Evolutionary conservation across 2,888 invertebrate species (phyloP), one percentile per base, ranked within the genome.

Genomic region (Diadegma fenestrale): DNA sequence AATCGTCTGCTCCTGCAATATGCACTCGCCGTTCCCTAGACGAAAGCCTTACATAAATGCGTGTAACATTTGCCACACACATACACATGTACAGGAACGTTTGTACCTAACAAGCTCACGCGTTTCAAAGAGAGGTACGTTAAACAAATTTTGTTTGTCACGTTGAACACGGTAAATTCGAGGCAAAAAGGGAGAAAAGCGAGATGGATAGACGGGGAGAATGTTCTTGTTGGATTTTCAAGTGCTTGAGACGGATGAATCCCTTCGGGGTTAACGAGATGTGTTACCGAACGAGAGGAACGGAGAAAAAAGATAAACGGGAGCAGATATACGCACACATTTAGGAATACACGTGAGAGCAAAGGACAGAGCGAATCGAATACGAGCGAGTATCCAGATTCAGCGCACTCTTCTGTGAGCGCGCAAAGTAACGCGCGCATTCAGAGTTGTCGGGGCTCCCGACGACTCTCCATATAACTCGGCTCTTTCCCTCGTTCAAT

Each of bases 61-160:
- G 58, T 26, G 26, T 58, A 58, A 58, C 26, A 0, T 14, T 58
- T 26, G 26, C 12, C 26, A 14, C 12, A 26, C 58, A 26, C 12
- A 54, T 54, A 22, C 3, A 12, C 0, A 22, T 7, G 10, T 12
- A 54, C 51, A 37, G 37, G 37, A 37, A 37, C 0, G 37, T 19
- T 19, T 30, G 2, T 64, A 19, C 10, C n/a, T 63, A 41, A 72
- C 10, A 30, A n/a, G 19, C 41, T 72, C 43, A 17, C 41, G 22
- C 30, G 54, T 22, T 58, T 72, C 61, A 17, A 66, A 19, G 51
- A 72, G 54, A 72, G 14, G 43, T 61, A 63, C 71, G 63, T 71
- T 72, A 68, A 75, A 69, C 75, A 78, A 77, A 80, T 80, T 84
- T 84, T 63, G 76, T 80, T 84, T 64, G 80, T 80, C 80, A 66